Evolutionary conservation across 2,888 invertebrate genomes (phyloP).

Genomic region (Lasioglossum calceatum): DNA sequence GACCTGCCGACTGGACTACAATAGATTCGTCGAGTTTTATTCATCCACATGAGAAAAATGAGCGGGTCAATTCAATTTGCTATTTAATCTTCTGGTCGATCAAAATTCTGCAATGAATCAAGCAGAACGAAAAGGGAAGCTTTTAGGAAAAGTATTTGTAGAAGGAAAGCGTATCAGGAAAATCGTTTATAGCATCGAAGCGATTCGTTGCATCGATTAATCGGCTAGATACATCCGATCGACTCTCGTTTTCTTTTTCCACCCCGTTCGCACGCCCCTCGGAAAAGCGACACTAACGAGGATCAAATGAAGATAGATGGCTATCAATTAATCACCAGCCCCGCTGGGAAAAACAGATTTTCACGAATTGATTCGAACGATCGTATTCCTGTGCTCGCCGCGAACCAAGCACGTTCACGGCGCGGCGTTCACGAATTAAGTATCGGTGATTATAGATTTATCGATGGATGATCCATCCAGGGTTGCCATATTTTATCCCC

Average conservation of each 20-base stretch:
- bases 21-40: neutral
- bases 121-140: neutral
- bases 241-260: conserved; percentile 25
- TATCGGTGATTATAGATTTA: conserved; percentile 26
- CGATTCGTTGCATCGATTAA: conserved; percentile 46
- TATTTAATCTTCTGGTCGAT: neutral
- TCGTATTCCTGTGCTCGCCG: conserved; percentile 32
- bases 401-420: neutral
- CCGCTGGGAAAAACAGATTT: conserved; percentile 28
- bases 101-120: neutral
- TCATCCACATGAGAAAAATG: neutral
- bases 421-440: neutral
- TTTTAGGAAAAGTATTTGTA: neutral
- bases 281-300: conserved; percentile 62
- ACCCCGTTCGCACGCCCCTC: neutral
- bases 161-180: neutral
- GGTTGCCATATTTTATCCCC: too few species aligned
- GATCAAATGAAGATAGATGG: conserved; percentile 66
- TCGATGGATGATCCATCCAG: too few species aligned
- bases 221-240: conserved; percentile 27
- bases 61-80: neutral
- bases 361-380: conserved; percentile 41
- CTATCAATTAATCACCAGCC: conserved; percentile 63
- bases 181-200: neutral
- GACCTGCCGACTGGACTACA: too few species aligned